phyloP scores from a whole-genome alignment of 2,888 invertebrate genomes.

The Cephonodes hylas region DNA sequence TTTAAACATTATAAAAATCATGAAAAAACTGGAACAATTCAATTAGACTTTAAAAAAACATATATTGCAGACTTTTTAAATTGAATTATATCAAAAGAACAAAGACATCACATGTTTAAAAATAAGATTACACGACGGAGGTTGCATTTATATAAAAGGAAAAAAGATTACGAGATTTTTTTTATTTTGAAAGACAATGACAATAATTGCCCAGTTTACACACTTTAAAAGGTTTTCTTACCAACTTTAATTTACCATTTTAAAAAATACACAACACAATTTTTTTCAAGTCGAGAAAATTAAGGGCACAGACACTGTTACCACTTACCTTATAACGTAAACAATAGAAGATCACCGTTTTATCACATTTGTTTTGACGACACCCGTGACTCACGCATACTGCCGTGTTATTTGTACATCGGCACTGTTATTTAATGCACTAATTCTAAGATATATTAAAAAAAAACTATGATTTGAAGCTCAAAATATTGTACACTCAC shows the following conservation, averaged over 20 bases:
- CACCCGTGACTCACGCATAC: not conserved
- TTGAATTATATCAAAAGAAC: too few species aligned
- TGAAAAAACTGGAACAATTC: too few species aligned
- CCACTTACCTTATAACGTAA: conserved; percentile 43
- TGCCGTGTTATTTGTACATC: conserved; percentile 17
- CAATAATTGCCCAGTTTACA: not conserved
- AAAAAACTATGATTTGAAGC: conserved; percentile 3
- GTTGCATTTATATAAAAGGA: too few species aligned
- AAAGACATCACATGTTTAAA: too few species aligned
- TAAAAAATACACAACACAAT: not conserved
- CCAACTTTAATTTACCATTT: not conserved
- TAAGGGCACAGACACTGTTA: conserved; percentile 30
- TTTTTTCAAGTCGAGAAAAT: conserved; percentile 12
- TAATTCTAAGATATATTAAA: conserved; percentile 11
- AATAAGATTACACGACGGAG: too few species aligned
- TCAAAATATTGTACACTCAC: conserved; percentile 4
- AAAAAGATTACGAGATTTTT: not conserved
- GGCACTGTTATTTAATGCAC: conserved; percentile 24
- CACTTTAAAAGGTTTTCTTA: not conserved
- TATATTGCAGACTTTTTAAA: too few species aligned
- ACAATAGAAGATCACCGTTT: conserved; percentile 31
- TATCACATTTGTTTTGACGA: not conserved
- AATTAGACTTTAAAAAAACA: too few species aligned
- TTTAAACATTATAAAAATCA: too few species aligned
- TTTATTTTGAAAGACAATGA: not conserved